Conservation (phyloP, 2,797 vertebrate genomes). For the Chiroxiphia lanceolata region DNA sequence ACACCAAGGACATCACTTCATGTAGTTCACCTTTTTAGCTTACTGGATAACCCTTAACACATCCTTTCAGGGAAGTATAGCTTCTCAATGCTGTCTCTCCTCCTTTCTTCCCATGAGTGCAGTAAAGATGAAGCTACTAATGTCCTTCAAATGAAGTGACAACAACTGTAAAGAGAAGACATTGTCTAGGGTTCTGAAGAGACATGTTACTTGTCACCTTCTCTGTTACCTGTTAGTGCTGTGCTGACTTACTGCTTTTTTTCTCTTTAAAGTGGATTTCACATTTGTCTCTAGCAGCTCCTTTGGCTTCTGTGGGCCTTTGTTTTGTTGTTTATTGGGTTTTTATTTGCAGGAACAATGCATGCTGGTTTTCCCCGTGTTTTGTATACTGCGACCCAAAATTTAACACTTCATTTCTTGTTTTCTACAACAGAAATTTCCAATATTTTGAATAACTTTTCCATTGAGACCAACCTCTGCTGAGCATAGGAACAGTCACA, state of each 20-base stretch:
- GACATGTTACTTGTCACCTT: background rate
- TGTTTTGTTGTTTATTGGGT: slow-evolving; percentile 11
- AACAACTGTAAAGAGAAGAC: background rate
- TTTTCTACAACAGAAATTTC: background rate
- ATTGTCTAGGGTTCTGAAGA: slow-evolving; percentile 13
- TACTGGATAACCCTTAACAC: slow-evolving; percentile 19
- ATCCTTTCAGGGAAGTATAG: background rate
- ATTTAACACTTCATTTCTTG: slow-evolving; percentile 6
- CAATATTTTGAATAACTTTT: background rate
- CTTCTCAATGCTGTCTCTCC: slow-evolving; percentile 16
- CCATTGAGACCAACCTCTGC: background rate
- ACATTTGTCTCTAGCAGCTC: slow-evolving; percentile 4
- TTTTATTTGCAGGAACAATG: slow-evolving; percentile 20
- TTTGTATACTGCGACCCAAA: background rate
- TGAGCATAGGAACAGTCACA: background rate
- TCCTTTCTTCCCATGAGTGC: slow-evolving; percentile 27
- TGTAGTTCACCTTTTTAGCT: slow-evolving; percentile 35
- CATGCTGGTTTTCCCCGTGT: background rate
- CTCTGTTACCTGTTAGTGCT: background rate
- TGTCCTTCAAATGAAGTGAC: slow-evolving; percentile 43
- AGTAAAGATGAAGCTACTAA: background rate
- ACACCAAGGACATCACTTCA: slow-evolving; percentile 39
- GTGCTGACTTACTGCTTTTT: slow-evolving; percentile 10
- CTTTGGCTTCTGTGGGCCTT: background rate
- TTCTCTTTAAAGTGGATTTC: slow-evolving; percentile 23